phyloP scores from a whole-genome alignment of 2,797 vertebrate genomes.

The Gouania willdenowi region DNA sequence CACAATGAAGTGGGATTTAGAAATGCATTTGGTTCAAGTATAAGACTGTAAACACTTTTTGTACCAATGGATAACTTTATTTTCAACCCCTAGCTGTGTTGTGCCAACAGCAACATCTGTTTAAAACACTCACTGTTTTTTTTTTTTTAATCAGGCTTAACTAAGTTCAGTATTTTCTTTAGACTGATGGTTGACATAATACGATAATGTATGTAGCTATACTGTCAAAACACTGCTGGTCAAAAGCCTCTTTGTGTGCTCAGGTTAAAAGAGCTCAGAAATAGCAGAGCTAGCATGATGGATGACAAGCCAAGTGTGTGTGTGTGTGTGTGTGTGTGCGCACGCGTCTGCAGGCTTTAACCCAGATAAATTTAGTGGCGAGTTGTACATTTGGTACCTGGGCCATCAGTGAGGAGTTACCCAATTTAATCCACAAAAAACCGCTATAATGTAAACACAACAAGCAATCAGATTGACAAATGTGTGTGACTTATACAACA shows the following conservation, averaged over 20 bases:
- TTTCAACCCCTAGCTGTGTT: constrained; percentile 33
- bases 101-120: constrained; percentile 31
- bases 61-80: constrained; percentile 44
- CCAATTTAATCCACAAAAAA: too few species aligned
- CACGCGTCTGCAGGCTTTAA: too few species aligned
- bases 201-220: constrained; percentile 52
- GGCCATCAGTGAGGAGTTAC: too few species aligned
- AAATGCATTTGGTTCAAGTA: too few species aligned
- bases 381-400: too few species aligned
- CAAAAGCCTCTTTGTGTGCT: constrained; percentile 67
- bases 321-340: constrained; percentile 31
- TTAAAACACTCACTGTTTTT: constrained; percentile 15
- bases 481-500: too few species aligned
- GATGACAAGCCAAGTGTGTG: constrained; percentile 31
- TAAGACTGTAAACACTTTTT: constrained; percentile 48
- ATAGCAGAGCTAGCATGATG: constrained; percentile 32
- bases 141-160: constrained; percentile 31
- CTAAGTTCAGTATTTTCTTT: constrained; percentile 48
- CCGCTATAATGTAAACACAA: too few species aligned
- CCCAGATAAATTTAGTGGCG: constrained; percentile 18
- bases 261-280: constrained; percentile 36
- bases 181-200: constrained; percentile 43
- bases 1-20: too few species aligned
- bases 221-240: constrained; percentile 62
- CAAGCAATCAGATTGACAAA: too few species aligned